Conservation (phyloP, 2,888 invertebrate species). For the Diadegma fenestrale region DNA sequence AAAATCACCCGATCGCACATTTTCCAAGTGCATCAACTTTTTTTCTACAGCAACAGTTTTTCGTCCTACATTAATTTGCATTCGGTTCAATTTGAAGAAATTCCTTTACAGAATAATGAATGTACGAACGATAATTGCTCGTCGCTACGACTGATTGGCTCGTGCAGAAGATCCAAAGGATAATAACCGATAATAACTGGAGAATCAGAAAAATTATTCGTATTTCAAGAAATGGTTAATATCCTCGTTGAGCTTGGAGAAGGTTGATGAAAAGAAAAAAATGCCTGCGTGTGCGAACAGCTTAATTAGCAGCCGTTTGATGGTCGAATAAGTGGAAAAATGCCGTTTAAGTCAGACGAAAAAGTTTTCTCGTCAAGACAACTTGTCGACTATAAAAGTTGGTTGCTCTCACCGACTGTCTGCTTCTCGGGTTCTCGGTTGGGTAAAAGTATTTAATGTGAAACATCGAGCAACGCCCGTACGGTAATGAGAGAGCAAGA, state of each 20-base stretch:
- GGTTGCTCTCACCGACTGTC: neutral
- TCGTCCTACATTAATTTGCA: neutral
- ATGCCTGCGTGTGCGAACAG: neutral
- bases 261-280: neutral
- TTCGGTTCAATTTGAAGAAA: neutral
- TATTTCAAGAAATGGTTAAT: neutral
- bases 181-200: neutral
- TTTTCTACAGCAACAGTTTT: neutral
- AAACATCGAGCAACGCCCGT: slow-evolving; percentile 58
- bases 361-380: slow-evolving; percentile 41
- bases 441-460: slow-evolving; percentile 48
- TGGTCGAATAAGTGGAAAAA: slow-evolving; percentile 21
- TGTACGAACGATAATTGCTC: neutral
- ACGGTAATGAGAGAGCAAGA: slow-evolving; percentile 11
- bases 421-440: slow-evolving; percentile 14
- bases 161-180: neutral
- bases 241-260: neutral
- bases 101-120: neutral
- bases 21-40: slow-evolving; percentile 1
- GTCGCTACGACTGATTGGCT: neutral
- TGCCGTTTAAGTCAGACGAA: slow-evolving; percentile 41
- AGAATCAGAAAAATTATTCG: neutral
- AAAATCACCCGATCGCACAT: neutral
- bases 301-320: neutral
- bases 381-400: slow-evolving; percentile 38